Percentiles rank a stretch among this genome's conserved stretches.
These are phyloP conservation scores for Clarias fuscus DNA, from an alignment of 2,797 vertebrate genomes.

Conservation along the genomic window DNA sequence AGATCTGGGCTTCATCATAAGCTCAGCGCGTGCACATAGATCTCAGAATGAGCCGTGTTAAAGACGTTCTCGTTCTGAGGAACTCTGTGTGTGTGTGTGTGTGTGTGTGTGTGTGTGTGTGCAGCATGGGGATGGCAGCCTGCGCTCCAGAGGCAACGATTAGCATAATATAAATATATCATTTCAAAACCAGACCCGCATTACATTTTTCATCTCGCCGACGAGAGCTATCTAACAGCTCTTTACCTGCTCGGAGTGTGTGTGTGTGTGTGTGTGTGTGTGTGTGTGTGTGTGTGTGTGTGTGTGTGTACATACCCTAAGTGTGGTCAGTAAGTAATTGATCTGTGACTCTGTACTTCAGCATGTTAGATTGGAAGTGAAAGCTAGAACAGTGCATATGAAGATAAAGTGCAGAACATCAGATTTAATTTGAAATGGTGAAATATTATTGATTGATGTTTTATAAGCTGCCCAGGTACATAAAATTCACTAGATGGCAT, in stretches of 20 bases:
- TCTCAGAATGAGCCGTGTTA: not conserved
- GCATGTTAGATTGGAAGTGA: slow-evolving; percentile 33
- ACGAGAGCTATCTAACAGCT: not conserved
- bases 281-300: slow-evolving; percentile 18
- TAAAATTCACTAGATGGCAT: not conserved
- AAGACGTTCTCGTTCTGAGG: not conserved
- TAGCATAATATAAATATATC: slow-evolving; percentile 1
- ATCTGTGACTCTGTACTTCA: not conserved
- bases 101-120: not conserved
- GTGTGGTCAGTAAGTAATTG: slow-evolving; percentile 51
- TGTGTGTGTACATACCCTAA: slow-evolving; percentile 18
- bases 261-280: not conserved
- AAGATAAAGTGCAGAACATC: not conserved
- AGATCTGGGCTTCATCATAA: not conserved
- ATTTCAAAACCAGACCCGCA: not conserved
- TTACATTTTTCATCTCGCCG: not conserved
- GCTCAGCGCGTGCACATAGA: not conserved
- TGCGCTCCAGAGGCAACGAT: slow-evolving; percentile 1
- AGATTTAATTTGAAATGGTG: not conserved
- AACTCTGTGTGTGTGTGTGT: not conserved
- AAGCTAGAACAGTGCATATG: not conserved
- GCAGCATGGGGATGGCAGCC: not conserved
- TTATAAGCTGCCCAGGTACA: not conserved
- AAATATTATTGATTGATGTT: not conserved
- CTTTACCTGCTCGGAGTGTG: not conserved